A percentile compares a stretch with the other conserved stretches of the same genome.
Conservation (phyloP, 2,888 invertebrate genomes). For the Leptura quadrifasciata region DNA sequence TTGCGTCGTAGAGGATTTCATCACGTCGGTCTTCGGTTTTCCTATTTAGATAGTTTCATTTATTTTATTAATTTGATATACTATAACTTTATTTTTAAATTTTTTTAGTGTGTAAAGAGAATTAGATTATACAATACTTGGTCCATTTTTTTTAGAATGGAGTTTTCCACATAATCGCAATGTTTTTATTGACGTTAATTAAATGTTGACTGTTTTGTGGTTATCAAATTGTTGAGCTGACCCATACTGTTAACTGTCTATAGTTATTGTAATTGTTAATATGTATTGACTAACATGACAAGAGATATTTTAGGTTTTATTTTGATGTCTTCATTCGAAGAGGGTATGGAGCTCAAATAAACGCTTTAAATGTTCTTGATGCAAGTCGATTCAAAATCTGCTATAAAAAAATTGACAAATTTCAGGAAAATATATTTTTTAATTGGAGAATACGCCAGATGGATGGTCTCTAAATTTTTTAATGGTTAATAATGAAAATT, state of each 20-base stretch:
- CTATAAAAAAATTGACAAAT: not conserved
- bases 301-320: not conserved
- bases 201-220: slow-evolving; percentile 7
- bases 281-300: not conserved
- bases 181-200: not conserved
- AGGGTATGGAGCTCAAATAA: slow-evolving; percentile 22
- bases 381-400: slow-evolving; percentile 12
- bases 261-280: not conserved
- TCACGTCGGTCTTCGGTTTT: slow-evolving; percentile 67
- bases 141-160: slow-evolving; percentile 13
- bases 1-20: slow-evolving; percentile 68
- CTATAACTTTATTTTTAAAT: slow-evolving; percentile 5
- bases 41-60: slow-evolving; percentile 48
- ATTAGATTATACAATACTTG: not conserved
- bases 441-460: too few relatives aligned
- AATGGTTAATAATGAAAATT: not conserved
- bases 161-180: not conserved
- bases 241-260: not conserved
- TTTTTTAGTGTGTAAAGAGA: not conserved
- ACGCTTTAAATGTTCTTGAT: slow-evolving; percentile 29
- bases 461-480: too few relatives aligned
- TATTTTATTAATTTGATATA: slow-evolving; percentile 16
- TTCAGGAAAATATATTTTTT: too few relatives aligned
- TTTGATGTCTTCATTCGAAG: not conserved
- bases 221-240: not conserved